phyloP scores from a whole-genome alignment of 1,140 invertebrate species.

The Eurosta solidaginis region DNA sequence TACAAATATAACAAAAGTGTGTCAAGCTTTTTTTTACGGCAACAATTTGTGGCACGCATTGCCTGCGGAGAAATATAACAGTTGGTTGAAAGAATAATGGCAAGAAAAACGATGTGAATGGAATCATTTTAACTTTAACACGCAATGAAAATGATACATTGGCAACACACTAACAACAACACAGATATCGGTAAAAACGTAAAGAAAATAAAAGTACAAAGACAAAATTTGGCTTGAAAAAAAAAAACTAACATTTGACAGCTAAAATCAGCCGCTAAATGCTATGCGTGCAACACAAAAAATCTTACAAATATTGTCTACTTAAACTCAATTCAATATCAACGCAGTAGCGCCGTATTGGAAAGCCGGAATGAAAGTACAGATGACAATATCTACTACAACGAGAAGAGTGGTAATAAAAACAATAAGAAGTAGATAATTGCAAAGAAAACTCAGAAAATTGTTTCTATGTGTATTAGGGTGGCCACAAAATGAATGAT shows the following conservation, averaged over 20 bases:
- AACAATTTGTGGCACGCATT: conserved; percentile 16
- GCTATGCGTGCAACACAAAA: background rate
- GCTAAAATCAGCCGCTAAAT: background rate
- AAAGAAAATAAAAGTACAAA: too few relatives aligned
- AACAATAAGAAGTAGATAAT: too few relatives aligned
- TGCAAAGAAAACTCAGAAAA: too few relatives aligned
- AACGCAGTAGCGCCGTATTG: background rate
- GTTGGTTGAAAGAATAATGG: background rate
- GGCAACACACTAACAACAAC: background rate
- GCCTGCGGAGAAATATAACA: conserved; percentile 7
- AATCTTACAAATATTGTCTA: conserved; percentile 29
- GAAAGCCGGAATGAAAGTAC: background rate
- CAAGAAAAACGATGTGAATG: background rate
- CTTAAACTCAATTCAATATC: conserved; percentile 11
- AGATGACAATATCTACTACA: too few relatives aligned
- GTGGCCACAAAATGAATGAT: too few relatives aligned
- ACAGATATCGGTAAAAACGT: background rate
- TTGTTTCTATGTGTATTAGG: too few relatives aligned
- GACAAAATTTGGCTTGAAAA: background rate
- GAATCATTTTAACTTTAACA: background rate
- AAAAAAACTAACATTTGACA: conserved; percentile 10
- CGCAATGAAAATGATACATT: background rate
- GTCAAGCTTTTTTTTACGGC: background rate
- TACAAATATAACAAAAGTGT: conserved; percentile 3
- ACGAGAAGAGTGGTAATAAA: too few relatives aligned